phyloP scores from a whole-genome alignment of 2,797 vertebrate genomes.

The Alca torda region DNA sequence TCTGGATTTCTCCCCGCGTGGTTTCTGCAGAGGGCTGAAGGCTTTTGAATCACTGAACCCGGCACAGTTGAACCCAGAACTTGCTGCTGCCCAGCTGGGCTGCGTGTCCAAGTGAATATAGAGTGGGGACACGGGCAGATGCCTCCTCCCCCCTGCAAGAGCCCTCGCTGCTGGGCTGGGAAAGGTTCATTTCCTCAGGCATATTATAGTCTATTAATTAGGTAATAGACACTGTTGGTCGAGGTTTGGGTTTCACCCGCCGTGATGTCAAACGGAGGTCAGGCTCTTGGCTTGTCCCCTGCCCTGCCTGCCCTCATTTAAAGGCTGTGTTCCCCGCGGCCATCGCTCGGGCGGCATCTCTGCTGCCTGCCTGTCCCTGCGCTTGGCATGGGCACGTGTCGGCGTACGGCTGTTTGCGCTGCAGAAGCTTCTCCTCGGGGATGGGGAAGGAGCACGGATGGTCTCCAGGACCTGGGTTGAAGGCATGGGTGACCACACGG shows the following conservation, averaged over 20 bases:
- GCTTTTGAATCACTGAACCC: neutral
- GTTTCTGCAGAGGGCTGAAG: neutral
- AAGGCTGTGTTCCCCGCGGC: neutral
- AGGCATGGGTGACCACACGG: fast-evolving
- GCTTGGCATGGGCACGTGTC: fast-evolving
- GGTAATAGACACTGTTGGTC: neutral
- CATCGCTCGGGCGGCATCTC: neutral
- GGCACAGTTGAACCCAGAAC: neutral
- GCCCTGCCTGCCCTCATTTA: neutral
- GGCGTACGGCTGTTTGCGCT: neutral
- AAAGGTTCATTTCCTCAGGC: neutral
- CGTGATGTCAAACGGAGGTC: neutral
- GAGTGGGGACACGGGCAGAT: fast-evolving
- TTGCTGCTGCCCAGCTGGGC: neutral
- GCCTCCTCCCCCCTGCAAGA: neutral
- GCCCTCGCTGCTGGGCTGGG: neutral
- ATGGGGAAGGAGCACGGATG: neutral
- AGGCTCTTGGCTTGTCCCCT: neutral
- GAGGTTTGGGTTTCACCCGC: conserved; percentile 25
- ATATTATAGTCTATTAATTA: neutral
- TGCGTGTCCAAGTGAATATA: neutral
- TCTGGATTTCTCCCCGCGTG: neutral
- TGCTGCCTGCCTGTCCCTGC: neutral
- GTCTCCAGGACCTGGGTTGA: neutral
- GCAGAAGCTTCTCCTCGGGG: neutral